A percentile compares a stretch with the other conserved stretches of the same genome.
Conservation (phyloP, 2,113 vertebrate species). For the Callipepla californica region DNA sequence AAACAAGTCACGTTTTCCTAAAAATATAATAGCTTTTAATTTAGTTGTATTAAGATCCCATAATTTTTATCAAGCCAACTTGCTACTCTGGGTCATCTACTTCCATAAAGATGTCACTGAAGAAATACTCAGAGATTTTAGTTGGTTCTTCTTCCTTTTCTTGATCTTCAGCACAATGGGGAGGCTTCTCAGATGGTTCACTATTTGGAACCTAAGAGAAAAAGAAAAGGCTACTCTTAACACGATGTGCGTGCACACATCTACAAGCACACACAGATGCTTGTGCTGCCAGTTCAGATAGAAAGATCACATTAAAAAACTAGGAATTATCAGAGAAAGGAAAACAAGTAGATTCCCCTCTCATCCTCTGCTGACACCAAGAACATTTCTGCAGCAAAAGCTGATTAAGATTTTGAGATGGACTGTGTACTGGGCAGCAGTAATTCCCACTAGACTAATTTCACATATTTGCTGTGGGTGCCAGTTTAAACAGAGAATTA, state of each 20-base stretch:
- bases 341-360: neutral
- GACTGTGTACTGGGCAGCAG: neutral
- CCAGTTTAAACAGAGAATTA: neutral
- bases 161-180: conserved; percentile 21
- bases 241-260: accelerated
- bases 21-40: conserved; percentile 37
- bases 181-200: neutral
- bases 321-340: neutral
- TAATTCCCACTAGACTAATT: neutral
- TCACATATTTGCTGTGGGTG: neutral
- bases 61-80: neutral
- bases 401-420: neutral
- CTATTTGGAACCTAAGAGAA: conserved; percentile 67
- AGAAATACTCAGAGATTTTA: conserved; percentile 89
- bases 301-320: neutral
- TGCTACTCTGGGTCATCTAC: conserved; percentile 84
- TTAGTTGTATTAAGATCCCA: neutral
- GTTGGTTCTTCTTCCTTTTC: conserved; percentile 80
- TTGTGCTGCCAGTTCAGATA: neutral
- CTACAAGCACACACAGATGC: accelerated
- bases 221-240: conserved; percentile 6
- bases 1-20: neutral
- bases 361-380: neutral
- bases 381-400: neutral
- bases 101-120: conserved; percentile 93